phyloP scores from a whole-genome alignment of 2,797 vertebrate species.

The Microctenopoma steveboyesi region DNA sequence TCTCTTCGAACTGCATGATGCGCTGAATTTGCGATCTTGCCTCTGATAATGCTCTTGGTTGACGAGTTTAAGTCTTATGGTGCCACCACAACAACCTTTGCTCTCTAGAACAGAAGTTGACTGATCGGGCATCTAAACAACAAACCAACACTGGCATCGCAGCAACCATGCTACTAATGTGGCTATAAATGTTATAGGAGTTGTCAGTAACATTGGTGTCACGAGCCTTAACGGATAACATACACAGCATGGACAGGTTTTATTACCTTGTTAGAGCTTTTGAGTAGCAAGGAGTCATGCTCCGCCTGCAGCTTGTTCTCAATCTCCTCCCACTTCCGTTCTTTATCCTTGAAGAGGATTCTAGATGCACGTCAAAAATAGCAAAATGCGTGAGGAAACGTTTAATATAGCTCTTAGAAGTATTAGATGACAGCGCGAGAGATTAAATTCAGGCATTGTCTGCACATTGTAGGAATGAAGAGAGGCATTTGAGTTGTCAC shows the following conservation, averaged over 20 bases:
- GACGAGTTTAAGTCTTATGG: too few relatives aligned
- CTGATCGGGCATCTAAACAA: too few relatives aligned
- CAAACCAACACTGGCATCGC: too few relatives aligned
- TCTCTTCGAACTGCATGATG: too few relatives aligned
- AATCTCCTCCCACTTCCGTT: constrained; percentile 95
- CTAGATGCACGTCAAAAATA: constrained; percentile 77
- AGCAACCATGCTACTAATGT: not conserved
- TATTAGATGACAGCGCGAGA: constrained; percentile 9
- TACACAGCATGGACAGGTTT: not conserved
- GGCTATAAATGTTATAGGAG: not conserved
- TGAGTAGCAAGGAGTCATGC: constrained; percentile 92
- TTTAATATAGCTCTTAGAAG: constrained; percentile 24
- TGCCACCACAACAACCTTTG: too few relatives aligned
- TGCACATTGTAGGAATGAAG: constrained; percentile 14
- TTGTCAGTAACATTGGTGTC: not conserved
- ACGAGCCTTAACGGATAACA: not conserved
- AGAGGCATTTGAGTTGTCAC: constrained; percentile 36
- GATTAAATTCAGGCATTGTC: constrained; percentile 19
- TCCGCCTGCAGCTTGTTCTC: constrained; percentile 92
- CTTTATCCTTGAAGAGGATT: constrained; percentile 97
- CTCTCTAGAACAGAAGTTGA: too few relatives aligned
- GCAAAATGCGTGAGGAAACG: constrained; percentile 32
- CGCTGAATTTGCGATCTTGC: too few relatives aligned
- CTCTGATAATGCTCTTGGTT: too few relatives aligned
- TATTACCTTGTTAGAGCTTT: constrained; percentile 94